Percentiles rank a stretch among this genome's conserved stretches.
Evolutionary conservation across 2,888 invertebrate genomes (phyloP).

Genomic region (Dioctria rufipes): DNA sequence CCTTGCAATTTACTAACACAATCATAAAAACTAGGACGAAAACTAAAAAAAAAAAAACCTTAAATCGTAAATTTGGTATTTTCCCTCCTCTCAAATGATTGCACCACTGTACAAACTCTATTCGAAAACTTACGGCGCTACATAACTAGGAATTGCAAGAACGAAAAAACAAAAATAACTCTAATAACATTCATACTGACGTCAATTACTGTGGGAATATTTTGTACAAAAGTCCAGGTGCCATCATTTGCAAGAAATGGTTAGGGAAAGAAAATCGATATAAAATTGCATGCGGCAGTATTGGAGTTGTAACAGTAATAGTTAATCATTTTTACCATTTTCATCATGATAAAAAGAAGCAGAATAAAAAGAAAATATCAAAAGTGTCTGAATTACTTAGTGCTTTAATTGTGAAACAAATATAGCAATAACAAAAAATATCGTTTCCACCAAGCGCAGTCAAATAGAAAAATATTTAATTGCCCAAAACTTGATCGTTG

Average conservation of each 20-base stretch:
- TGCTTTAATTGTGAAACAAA: too few relatives aligned
- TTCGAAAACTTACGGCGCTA: background rate
- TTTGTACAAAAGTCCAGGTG: background rate
- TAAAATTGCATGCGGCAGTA: background rate
- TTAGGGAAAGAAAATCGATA: conserved; percentile 13
- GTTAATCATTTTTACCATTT: too few relatives aligned
- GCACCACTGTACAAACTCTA: background rate
- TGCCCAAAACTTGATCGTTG: too few relatives aligned
- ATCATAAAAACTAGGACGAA: too few relatives aligned
- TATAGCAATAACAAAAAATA: too few relatives aligned
- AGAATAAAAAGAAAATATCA: too few relatives aligned
- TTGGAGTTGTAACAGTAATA: too few relatives aligned
- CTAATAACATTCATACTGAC: background rate
- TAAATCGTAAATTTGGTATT: background rate
- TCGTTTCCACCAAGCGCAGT: too few relatives aligned
- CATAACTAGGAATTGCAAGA: conserved; percentile 2
- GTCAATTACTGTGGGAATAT: conserved; percentile 24
- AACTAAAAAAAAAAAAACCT: background rate
- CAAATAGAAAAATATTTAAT: too few relatives aligned
- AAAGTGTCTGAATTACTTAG: too few relatives aligned
- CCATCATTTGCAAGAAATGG: background rate
- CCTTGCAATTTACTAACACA: too few relatives aligned
- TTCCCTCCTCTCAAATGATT: conserved; percentile 12
- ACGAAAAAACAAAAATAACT: background rate
- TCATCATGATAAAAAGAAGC: too few relatives aligned